Conservation (phyloP, 2,797 vertebrate species). For the Halcyon leucocephala region DNA sequence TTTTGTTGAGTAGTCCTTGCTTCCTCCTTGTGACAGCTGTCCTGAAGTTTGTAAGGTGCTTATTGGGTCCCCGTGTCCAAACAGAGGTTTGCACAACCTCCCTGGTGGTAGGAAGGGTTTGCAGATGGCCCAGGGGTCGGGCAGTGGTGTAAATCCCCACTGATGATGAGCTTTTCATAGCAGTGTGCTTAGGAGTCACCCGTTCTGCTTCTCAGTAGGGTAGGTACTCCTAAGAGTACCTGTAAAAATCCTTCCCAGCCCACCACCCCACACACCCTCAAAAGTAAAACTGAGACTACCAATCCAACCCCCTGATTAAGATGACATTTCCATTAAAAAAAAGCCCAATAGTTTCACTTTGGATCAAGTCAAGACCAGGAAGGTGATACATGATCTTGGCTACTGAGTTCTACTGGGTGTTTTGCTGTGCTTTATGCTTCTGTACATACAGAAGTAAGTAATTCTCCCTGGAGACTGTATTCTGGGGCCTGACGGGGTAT, state of each 20-base stretch:
- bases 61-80: not conserved
- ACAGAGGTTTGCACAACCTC: not conserved
- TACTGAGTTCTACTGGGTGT: not conserved
- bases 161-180: not conserved
- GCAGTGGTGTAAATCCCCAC: not conserved
- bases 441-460: not conserved
- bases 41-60: not conserved
- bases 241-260: not conserved
- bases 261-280: not conserved
- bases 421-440: not conserved
- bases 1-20: not conserved
- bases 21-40: not conserved
- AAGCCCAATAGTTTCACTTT: not conserved
- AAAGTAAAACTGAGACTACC: not conserved
- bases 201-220: rapidly evolving
- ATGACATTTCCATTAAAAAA: not conserved
- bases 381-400: not conserved
- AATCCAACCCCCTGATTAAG: not conserved
- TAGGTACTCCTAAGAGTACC: not conserved
- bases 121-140: not conserved
- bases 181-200: not conserved
- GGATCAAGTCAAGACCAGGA: not conserved
- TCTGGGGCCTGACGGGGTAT: not conserved
- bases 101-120: not conserved
- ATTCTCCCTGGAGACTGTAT: not conserved